A percentile compares a stretch with the other conserved stretches of the same genome.
Evolutionary conservation across 2,888 invertebrate genomes (phyloP).

Genomic region (Synanthedon myopaeformis): DNA sequence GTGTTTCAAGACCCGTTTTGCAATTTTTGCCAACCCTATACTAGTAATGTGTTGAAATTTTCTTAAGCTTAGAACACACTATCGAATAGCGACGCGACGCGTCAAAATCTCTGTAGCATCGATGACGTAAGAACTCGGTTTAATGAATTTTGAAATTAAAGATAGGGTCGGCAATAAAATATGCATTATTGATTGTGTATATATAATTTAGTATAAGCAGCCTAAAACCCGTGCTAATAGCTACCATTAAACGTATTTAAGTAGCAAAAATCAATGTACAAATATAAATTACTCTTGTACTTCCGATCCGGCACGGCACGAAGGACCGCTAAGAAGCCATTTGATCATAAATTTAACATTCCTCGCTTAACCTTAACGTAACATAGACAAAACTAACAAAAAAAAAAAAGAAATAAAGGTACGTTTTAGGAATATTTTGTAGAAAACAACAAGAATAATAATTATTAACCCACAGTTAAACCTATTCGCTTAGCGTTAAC

Average conservation of each 20-base stretch:
- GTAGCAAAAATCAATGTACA: constrained; percentile 35
- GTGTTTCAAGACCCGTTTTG: constrained; percentile 61
- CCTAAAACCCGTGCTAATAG: constrained; percentile 48
- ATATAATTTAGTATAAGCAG: constrained; percentile 35
- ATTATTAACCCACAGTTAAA: constrained; percentile 33
- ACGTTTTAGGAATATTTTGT: constrained; percentile 62
- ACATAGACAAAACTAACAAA: constrained; percentile 44
- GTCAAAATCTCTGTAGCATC: background rate
- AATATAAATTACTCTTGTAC: constrained; percentile 52
- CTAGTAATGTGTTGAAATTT: no score
- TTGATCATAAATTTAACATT: constrained; percentile 32
- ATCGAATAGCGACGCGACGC: constrained; percentile 1
- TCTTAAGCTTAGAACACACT: constrained; percentile 5
- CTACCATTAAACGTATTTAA: constrained; percentile 35
- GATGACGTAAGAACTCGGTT: background rate
- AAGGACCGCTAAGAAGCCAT: constrained; percentile 14
- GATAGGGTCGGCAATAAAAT: constrained; percentile 30
- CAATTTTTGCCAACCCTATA: constrained; percentile 30
- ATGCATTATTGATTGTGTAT: constrained; percentile 12
- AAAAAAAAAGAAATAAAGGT: constrained; percentile 44
- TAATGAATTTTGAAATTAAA: background rate
- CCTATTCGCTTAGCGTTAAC: constrained; percentile 46
- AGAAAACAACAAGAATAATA: constrained; percentile 49
- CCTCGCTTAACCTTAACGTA: constrained; percentile 31
- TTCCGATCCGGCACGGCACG: constrained; percentile 26